phyloP scores from a whole-genome alignment of 2,888 invertebrate species.

The Eupithecia subfuscata region DNA sequence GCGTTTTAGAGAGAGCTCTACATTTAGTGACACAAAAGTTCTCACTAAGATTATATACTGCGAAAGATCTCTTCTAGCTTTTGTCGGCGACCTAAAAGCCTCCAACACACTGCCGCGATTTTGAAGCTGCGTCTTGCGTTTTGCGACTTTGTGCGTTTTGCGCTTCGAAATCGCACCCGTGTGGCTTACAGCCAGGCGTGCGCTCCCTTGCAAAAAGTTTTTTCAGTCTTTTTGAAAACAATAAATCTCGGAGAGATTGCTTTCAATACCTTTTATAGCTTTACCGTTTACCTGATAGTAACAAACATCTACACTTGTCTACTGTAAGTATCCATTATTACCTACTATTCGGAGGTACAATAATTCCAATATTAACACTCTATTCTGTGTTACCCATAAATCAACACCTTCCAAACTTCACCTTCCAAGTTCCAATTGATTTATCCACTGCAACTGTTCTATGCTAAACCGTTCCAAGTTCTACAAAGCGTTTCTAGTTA shows the following conservation, averaged over 20 bases:
- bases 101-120: too few relatives aligned
- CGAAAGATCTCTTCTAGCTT: background rate
- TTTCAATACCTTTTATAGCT: too few relatives aligned
- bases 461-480: background rate
- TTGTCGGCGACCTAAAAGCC: too few relatives aligned
- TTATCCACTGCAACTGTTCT: background rate
- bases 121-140: too few relatives aligned
- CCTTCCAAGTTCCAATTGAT: background rate
- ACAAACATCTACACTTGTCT: background rate
- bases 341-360: background rate
- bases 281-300: background rate
- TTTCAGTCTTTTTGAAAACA: background rate
- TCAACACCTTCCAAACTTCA: background rate
- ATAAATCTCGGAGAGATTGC: too few relatives aligned
- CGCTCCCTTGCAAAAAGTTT: background rate
- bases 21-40: background rate
- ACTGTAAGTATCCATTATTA: background rate
- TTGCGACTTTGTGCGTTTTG: too few relatives aligned
- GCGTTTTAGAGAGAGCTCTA: background rate
- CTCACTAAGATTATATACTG: background rate
- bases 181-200: too few relatives aligned
- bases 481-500: constrained; percentile 8
- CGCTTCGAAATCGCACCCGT: too few relatives aligned
- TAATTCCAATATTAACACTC: background rate
- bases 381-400: background rate